Conservation (phyloP, 2,797 vertebrate species). For the Crossoptilon crossoptilon region DNA sequence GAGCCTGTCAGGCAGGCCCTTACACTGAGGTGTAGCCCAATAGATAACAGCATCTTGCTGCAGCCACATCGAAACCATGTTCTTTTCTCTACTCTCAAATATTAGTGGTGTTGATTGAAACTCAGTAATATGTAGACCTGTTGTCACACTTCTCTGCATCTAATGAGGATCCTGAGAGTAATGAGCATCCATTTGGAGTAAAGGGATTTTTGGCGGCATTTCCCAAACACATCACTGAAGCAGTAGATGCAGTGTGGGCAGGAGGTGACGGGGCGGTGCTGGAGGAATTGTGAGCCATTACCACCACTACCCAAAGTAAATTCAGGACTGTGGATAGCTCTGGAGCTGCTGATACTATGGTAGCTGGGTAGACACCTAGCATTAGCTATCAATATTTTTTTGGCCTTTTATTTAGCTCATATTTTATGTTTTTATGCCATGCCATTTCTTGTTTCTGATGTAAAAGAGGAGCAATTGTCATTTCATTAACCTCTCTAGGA, state of each 20-base stretch:
- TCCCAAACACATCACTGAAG: not conserved
- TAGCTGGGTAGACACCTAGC: not conserved
- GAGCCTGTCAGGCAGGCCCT: slow-evolving; percentile 41
- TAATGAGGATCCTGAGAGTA: not conserved
- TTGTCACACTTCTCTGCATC: rapidly evolving
- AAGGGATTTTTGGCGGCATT: slow-evolving; percentile 1
- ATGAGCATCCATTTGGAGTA: not conserved
- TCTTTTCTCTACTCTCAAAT: not conserved
- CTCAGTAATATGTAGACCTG: not conserved
- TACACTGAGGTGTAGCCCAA: not conserved
- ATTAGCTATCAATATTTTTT: not conserved
- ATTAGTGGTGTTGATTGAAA: slow-evolving; percentile 11
- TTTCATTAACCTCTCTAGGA: not conserved
- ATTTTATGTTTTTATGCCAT: not conserved
- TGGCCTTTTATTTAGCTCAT: not conserved
- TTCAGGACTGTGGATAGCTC: not conserved
- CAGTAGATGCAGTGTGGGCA: rapidly evolving
- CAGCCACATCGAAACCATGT: not conserved
- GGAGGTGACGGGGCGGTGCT: not conserved
- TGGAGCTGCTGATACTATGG: not conserved
- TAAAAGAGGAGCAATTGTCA: not conserved
- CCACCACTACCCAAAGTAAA: not conserved
- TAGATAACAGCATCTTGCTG: slow-evolving; percentile 2
- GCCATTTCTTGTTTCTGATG: not conserved
- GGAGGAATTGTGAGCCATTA: not conserved